Base-by-base conservation (phyloP, 2,888 invertebrate species). In the Flabesymbios commensalis region DNA sequence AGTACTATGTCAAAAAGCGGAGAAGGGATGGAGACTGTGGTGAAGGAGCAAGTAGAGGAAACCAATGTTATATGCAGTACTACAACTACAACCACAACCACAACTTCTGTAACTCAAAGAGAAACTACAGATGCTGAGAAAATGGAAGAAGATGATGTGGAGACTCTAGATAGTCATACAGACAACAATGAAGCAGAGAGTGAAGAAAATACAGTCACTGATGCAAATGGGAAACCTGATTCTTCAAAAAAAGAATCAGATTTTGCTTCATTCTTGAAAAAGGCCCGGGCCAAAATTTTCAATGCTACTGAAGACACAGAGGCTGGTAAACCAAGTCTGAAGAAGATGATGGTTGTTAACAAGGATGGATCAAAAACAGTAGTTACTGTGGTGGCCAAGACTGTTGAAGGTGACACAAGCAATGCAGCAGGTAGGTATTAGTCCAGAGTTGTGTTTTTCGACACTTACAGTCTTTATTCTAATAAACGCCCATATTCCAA, bases 281-380 rank as follows among this genome's bases (percentile, higher is more conserved):
- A 29, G 28, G 42, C 39, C n/a, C n/a, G 19, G 26, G 42, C 7
- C n/a, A 32, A 17, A 14, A 42, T 29, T 5, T n/a, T 42, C 45
- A 42, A 42, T 29, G 29, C 4, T 19, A 3, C 4, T 36, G 22
- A 41, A 19, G 29, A 28, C 24, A 31, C 53, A 22, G 22, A 32
- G 0, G 51, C 60, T 22, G 39, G 39, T n/a, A 36, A 36, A n/a
- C 10, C 39, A n/a, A 36, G 31, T 17, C 69, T 74, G 19, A 75
- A 74, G 54, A 75, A 74, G 19, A 69, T 76, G n/a, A 67, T 79
- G 55, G 73, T 79, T 4, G 73, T 78, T 10, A 76, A 75, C 63
- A 74, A 76, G 42, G 78, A 78, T 48, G 79, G 79, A 4, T 53
- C 53, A 32, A 56, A 57, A 39, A 49, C 52, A 17, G 1, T 65